These are phyloP conservation scores for Drosophila kanapiae DNA, from an alignment of 1,140 invertebrate genomes.

Conservation along the genomic window DNA sequence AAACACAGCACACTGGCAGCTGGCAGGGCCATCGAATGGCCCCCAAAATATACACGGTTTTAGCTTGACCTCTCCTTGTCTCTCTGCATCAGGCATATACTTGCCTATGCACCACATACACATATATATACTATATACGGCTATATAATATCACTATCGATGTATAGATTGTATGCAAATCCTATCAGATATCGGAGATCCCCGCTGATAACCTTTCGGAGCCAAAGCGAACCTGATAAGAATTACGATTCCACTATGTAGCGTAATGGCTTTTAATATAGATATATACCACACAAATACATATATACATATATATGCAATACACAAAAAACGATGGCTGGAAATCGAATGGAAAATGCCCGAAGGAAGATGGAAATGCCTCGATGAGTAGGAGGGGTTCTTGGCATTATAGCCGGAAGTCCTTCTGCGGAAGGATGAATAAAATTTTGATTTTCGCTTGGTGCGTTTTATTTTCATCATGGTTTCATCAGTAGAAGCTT, in stretches of 20 bases:
- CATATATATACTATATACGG: constrained; percentile 1
- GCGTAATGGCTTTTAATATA: constrained; percentile 19
- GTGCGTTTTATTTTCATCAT: constrained; percentile 38
- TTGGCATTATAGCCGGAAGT: neutral
- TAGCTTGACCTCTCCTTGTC: constrained; percentile 18
- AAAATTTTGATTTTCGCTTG: constrained; percentile 36
- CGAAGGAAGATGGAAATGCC: too few species aligned
- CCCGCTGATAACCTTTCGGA: neutral
- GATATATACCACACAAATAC: constrained; percentile 5
- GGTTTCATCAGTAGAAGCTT: neutral
- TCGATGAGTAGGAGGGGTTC: too few species aligned
- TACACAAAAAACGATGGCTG: neutral
- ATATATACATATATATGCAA: constrained; percentile 2
- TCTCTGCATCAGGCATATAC: neutral
- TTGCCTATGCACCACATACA: constrained; percentile 4
- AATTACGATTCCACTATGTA: constrained; percentile 9
- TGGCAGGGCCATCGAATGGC: constrained; percentile 30
- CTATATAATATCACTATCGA: constrained; percentile 27
- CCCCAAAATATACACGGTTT: constrained; percentile 3
- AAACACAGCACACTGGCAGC: constrained; percentile 6
- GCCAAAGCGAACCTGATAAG: neutral
- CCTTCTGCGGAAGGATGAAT: constrained; percentile 15
- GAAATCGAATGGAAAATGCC: neutral
- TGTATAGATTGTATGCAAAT: constrained; percentile 23
- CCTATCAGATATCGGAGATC: constrained; percentile 2